phyloP scores from a whole-genome alignment of 2,888 invertebrate species.

The Julus scandinavius region DNA sequence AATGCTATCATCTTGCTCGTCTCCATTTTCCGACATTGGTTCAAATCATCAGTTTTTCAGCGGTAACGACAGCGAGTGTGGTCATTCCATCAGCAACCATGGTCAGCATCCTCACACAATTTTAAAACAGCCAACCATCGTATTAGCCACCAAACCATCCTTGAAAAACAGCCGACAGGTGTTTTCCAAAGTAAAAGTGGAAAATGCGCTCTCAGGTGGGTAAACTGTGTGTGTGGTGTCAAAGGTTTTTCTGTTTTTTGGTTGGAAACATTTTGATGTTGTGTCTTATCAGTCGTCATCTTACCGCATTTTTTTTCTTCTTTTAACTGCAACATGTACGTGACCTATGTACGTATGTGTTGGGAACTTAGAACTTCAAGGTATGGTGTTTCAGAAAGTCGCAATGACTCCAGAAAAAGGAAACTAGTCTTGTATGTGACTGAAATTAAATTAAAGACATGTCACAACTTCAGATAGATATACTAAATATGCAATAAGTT shows the following conservation, averaged over 20 bases:
- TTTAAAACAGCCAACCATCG: constrained; percentile 69
- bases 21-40: constrained; percentile 53
- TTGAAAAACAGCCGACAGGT: constrained; percentile 65
- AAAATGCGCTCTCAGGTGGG: constrained; percentile 66
- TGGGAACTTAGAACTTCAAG: too few relatives aligned
- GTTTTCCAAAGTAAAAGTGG: constrained; percentile 77
- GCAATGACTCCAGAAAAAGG: too few relatives aligned
- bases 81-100: constrained; percentile 75
- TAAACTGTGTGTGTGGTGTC: not conserved
- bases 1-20: constrained; percentile 47
- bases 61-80: constrained; percentile 51
- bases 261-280: not conserved
- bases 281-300: not conserved
- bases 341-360: too few relatives aligned
- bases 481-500: too few relatives aligned
- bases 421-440: too few relatives aligned
- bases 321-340: too few relatives aligned
- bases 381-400: too few relatives aligned
- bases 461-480: too few relatives aligned
- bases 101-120: constrained; percentile 61
- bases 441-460: too few relatives aligned
- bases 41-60: constrained; percentile 15
- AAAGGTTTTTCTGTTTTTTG: too few relatives aligned
- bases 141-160: constrained; percentile 63
- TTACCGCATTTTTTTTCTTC: not conserved